A percentile compares a stretch with the other conserved stretches of the same genome.
These are phyloP conservation scores for Lepeophtheirus salmonis DNA, from an alignment of 1,140 invertebrate genomes.

Conservation along the genomic window DNA sequence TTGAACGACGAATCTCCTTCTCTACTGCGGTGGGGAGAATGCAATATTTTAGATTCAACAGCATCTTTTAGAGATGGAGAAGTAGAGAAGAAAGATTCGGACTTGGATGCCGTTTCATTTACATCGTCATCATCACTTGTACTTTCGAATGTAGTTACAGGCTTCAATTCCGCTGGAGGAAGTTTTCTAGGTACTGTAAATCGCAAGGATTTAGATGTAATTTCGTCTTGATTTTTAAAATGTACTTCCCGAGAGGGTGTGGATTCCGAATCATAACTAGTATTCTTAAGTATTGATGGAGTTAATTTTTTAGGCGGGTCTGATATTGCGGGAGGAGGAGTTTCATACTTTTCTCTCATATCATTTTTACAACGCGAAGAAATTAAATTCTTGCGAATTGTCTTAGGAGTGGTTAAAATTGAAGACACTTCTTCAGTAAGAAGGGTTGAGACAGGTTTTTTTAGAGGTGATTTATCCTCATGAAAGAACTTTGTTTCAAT, in stretches of 20 bases:
- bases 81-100: too few species aligned
- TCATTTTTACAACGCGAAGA: neutral
- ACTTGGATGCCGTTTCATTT: neutral
- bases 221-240: neutral
- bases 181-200: slow-evolving; percentile 4
- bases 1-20: neutral
- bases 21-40: neutral
- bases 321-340: neutral
- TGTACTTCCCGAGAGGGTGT: neutral
- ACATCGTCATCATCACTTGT: neutral
- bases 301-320: neutral
- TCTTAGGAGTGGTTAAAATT: neutral
- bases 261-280: neutral
- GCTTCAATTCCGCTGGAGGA: slow-evolving; percentile 22
- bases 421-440: neutral
- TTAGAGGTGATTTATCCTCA: neutral
- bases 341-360: neutral
- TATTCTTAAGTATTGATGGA: neutral
- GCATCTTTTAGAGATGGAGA: too few species aligned
- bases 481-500: neutral
- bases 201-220: neutral
- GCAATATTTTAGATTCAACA: neutral
- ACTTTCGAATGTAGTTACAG: neutral
- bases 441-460: neutral
- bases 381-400: neutral